Evolutionary conservation across 2,113 vertebrate genomes (phyloP), one percentile per base, ranked within the genome.

Genomic region (Scomber japonicus): DNA sequence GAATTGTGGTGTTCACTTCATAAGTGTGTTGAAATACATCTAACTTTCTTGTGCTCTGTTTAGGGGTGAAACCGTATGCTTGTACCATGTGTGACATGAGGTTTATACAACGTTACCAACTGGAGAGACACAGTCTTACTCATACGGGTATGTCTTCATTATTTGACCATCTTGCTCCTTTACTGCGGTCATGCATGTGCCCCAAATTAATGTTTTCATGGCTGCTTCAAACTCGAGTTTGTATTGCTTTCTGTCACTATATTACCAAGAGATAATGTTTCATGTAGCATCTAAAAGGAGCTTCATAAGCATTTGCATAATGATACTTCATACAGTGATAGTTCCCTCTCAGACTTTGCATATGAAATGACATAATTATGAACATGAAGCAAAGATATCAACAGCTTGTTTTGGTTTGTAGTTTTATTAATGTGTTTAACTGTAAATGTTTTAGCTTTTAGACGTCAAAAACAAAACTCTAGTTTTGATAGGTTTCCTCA

Each of bases 61-160:
- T 90, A 94, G 93, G 93, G 19, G 93, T 94, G 88, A 94, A 94
- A 76, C 93, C 93, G 13, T 94, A 94, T 82, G 93, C 93, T 90
- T 94, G 93, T 63, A 94, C 93, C 78, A 94, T 94, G 93, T 94
- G 93, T 91, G 93, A 94, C 88, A 94, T 93, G 93, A 84, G 93
- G 70, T 94, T 94, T 82, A 94, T 94, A 80, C 93, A 94, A 77
- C 93, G 93, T 75, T 94, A 94, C 86, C 93, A 94, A 68, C 93
- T 94, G 87, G 93, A 94, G 88, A 89, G 93, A 86, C 93, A 94
- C 92, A 94, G 92, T 82, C 93, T 94, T 30, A 94, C 93, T 72
- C 93, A 94, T 78, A 94, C 93, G 75, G 93, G 93, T 94, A 94
- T 1, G 92, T 87, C 21, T 24, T 45, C 49, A 11, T n/a, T 65